Percentiles rank a stretch among this genome's conserved stretches.
These are phyloP conservation scores for Coracias cyanogaster DNA, from an alignment of 2,797 vertebrate genomes.

Conservation along the genomic window DNA sequence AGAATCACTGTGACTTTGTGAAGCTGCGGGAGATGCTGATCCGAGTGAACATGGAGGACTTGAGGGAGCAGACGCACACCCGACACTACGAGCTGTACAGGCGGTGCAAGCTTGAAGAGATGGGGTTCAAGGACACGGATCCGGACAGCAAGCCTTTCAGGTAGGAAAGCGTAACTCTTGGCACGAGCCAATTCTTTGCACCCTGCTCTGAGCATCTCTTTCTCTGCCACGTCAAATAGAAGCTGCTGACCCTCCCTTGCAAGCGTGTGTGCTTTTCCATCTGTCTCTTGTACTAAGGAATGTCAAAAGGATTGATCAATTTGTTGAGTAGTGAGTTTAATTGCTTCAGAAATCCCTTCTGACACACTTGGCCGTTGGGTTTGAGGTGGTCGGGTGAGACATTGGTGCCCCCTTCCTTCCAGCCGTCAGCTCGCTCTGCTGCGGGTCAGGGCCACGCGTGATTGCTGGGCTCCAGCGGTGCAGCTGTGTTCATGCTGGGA, in stretches of 20 bases:
- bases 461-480: not conserved
- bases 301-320: no score
- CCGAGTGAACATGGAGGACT: constrained; percentile 86
- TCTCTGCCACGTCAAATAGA: not conserved
- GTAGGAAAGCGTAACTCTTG: not conserved
- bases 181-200: rapidly evolving
- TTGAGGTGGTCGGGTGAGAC: no score
- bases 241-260: not conserved
- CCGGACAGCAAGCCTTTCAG: constrained; percentile 87
- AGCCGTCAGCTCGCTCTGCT: no score
- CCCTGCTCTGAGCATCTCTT: not conserved
- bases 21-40: constrained; percentile 87
- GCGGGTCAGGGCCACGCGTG: no score
- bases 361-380: no score
- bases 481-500: rapidly evolving
- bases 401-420: no score
- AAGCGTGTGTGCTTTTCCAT: not conserved
- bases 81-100: constrained; percentile 85
- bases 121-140: constrained; percentile 87
- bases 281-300: not conserved
- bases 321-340: no score
- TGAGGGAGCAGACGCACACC: constrained; percentile 84
- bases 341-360: no score
- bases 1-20: constrained; percentile 87
- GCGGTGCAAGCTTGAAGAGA: constrained; percentile 86